Base-by-base conservation (phyloP, 1,140 invertebrate genomes). In the Pemphigus obesinymphae region DNA sequence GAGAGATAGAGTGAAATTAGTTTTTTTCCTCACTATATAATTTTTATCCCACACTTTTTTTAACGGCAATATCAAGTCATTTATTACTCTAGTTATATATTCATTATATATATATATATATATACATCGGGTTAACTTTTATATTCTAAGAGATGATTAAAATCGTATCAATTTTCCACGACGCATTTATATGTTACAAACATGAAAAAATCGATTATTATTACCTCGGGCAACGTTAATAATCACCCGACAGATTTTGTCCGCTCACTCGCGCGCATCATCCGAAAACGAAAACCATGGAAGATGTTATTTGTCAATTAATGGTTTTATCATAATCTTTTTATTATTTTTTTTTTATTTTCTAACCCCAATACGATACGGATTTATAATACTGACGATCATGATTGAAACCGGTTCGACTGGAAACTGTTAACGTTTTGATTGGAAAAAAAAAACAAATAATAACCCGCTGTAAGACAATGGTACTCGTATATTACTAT, bases 361-460 rank as follows among this genome's bases (percentile, higher is more conserved):
- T 43, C 8, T 43, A 29, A 80, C 76, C 55, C 53, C 55, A 20
- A 63, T 26, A 45, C 55, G 11, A 4, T 15, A 11, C 6, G 40
- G 55, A n/a, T 40, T 34, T 43, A 43, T 61, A 5, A 40, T 2
- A 45, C 37, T n/a, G 37, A 0, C 23, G 55, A 61, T 61, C 50
- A 17, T 29, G 76, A 61, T 61, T 61, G 76, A 80, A 80, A 80
- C 76, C 76, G 76, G 76, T 80, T 29, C 37, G 50, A 80, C 55
- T 43, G 53, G 76, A 61, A 58, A 80, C 53, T 61, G 53, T 73
- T 72, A 58, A 61, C 75, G 53, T 78, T 78, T 78, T 29, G 43
- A 29, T 20, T 23, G 48, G 75, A 48, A 23, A 17, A 40, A 43
- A 43, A 78, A 78, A 58, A 58, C 31, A 58, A 78, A 61, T 80